Evolutionary conservation across 2,888 invertebrate genomes (phyloP), one percentile per base, ranked within the genome.

Genomic region (Epicampocera succincta): DNA sequence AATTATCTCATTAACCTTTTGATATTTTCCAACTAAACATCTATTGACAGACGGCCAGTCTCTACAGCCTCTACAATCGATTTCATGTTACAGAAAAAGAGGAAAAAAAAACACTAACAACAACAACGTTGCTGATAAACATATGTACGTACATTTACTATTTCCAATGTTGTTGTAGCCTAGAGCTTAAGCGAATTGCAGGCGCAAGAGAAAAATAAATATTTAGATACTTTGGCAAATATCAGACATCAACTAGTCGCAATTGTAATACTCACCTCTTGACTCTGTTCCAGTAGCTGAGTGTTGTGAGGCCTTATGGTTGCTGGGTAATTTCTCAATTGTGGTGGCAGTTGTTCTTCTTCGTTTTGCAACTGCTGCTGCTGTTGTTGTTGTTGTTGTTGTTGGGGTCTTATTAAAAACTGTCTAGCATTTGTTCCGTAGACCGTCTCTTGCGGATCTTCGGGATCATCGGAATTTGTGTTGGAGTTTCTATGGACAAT

Each of bases 361-460:
- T 89, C 87, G 52, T 87, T 87, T 50, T 87, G 89, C 66, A 88
- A 89, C 54, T 60, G 76, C 77, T 87, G 87, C 79, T 88, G 89
- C 60, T 88, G 89, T 46, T 89, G 88, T n/a, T 88, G 86, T 65
- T 89, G 89, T 69, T 89, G 90, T 52, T 89, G 88, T 15, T 88
- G 87, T 72, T 90, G 86, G 71, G 90, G 89, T 66, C 89, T 89
- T 85, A 90, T 90, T 80, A 90, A 86, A 83, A 90, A 90, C 84
- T 89, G 90, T 80, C 88, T 88, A 15, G 88, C 89, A 77, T 90
- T 90, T 12, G 88, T 76, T 1, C 90, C 89, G 72, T 90, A 90
- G 68, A 90, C 89, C 0, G 89, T 90, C 84, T 90, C 90, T 84
- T 90, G 88, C 9, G 89, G 89, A 74, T 88, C 88, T 85, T 90